A percentile compares a stretch with the other conserved stretches of the same genome.
These are phyloP conservation scores for Saccostrea echinata DNA, from an alignment of 1,140 invertebrate species.

Conservation along the genomic window DNA sequence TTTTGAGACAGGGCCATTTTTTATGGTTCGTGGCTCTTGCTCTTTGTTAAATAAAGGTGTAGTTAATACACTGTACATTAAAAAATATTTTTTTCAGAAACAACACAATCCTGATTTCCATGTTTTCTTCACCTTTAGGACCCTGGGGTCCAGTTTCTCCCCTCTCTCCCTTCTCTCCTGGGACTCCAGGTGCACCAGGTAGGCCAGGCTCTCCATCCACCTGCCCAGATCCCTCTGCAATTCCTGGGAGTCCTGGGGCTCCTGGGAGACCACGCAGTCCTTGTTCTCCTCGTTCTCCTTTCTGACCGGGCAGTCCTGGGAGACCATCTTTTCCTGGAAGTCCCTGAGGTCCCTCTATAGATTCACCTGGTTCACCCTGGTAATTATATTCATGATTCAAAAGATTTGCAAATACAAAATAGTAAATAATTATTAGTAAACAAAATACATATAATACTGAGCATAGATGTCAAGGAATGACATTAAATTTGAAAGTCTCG, in stretches of 20 bases:
- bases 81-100: not conserved
- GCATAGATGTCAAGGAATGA: too few species aligned
- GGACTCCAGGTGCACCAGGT: not conserved
- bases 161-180: constrained; percentile 40
- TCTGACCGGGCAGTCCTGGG: constrained; percentile 33
- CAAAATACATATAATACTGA: too few species aligned
- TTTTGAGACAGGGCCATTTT: too few species aligned
- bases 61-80: not conserved
- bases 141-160: constrained; percentile 36
- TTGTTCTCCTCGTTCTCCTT: constrained; percentile 16
- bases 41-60: too few species aligned
- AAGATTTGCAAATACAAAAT: not conserved
- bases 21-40: too few species aligned
- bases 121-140: constrained; percentile 17
- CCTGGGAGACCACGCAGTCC: constrained; percentile 42
- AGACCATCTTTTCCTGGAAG: constrained; percentile 43
- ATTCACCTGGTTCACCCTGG: not conserved
- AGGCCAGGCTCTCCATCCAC: not conserved
- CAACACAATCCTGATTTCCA: not conserved
- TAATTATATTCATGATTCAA: not conserved
- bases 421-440: too few species aligned
- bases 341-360: not conserved
- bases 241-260: constrained; percentile 39
- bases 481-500: too few species aligned
- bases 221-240: not conserved